Conservation (phyloP, 2,113 vertebrate species). For the Sorex fumeus region DNA sequence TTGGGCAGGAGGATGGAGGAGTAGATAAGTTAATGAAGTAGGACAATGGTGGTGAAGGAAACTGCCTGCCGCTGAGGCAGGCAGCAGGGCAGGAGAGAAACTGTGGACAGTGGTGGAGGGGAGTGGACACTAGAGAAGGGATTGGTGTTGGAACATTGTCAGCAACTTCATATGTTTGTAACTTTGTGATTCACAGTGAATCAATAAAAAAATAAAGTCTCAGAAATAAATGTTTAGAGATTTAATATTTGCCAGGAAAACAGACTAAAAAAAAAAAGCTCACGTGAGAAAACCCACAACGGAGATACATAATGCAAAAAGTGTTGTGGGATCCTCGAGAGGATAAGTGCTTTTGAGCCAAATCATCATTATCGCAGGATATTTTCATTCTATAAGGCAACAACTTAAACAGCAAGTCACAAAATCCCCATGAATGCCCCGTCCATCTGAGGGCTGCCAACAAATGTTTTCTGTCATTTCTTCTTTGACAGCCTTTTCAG, state of each 20-base stretch:
- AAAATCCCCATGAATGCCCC: constrained; percentile 36
- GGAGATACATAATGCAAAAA: background rate
- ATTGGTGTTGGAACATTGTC: too few relatives aligned
- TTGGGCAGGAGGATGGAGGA: too few relatives aligned
- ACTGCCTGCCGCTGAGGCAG: too few relatives aligned
- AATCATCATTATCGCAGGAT: background rate
- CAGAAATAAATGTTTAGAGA: constrained; percentile 16
- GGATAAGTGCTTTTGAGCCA: background rate
- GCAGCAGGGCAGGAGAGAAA: too few relatives aligned
- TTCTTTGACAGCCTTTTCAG: constrained; percentile 8
- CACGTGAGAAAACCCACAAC: background rate
- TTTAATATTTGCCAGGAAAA: constrained; percentile 30
- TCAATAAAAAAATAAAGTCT: too few relatives aligned
- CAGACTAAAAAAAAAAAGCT: background rate
- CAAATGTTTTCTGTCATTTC: constrained; percentile 60
- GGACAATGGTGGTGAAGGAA: too few relatives aligned
- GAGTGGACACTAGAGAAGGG: too few relatives aligned
- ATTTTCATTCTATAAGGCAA: background rate
- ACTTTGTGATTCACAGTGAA: too few relatives aligned
- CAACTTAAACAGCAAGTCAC: constrained; percentile 58
- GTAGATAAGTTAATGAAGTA: too few relatives aligned
- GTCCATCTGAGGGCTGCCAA: constrained; percentile 57
- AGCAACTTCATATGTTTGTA: too few relatives aligned
- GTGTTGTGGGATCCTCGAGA: background rate
- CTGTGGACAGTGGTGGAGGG: too few relatives aligned